Conservation (phyloP, 2,113 vertebrate genomes). For the Prolemur simus region DNA sequence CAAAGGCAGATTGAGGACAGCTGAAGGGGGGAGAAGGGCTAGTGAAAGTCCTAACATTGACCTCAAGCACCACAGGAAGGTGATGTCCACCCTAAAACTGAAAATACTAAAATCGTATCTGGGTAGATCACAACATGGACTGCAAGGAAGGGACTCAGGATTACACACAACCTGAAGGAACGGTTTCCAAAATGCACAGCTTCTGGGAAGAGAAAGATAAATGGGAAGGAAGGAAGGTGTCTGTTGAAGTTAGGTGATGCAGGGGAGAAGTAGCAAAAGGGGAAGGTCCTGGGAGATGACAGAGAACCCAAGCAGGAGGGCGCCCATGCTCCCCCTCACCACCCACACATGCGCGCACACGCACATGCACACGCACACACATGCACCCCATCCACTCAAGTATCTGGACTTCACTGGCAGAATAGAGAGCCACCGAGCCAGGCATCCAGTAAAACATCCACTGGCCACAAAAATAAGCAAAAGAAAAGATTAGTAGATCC, state of each 20-base stretch:
- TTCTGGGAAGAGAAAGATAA: not conserved
- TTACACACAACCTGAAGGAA: not conserved
- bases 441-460: not conserved
- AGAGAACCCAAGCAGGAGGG: too few species aligned
- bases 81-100: not conserved
- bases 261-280: not conserved
- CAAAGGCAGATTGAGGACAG: not conserved
- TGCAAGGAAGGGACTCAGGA: not conserved
- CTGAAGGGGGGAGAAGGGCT: not conserved
- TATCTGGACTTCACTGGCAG: not conserved
- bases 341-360: accelerated
- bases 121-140: not conserved
- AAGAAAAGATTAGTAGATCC: too few species aligned
- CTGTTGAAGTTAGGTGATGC: not conserved
- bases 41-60: not conserved
- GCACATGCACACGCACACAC: accelerated
- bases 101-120: not conserved
- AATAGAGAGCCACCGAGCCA: accelerated
- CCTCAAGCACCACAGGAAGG: not conserved
- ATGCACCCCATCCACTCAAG: not conserved
- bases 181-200: not conserved
- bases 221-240: too few species aligned
- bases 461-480: too few species aligned
- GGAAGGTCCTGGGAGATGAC: not conserved
- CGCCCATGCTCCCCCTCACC: too few species aligned